Conservation (phyloP, 1,140 invertebrate genomes). For the Lordiphosa stackelbergi region DNA sequence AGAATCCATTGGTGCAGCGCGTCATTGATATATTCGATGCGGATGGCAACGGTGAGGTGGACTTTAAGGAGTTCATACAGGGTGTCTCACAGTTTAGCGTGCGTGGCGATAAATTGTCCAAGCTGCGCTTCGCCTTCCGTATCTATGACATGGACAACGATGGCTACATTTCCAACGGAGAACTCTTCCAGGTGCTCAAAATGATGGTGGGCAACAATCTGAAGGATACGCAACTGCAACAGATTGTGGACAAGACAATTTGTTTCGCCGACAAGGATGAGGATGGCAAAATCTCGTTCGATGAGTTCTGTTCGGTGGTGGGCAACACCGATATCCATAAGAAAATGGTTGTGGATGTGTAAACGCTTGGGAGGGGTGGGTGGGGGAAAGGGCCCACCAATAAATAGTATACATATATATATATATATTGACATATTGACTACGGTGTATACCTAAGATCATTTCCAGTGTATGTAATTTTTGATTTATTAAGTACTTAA, state of each 20-base stretch:
- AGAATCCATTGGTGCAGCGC: slow-evolving; percentile 98
- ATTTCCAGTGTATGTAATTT: slow-evolving; percentile 1
- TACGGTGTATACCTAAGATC: neutral
- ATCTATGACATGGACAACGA: slow-evolving; percentile 99
- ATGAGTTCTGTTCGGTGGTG: slow-evolving; percentile 96
- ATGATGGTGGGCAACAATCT: slow-evolving; percentile 99
- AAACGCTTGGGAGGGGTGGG: slow-evolving; percentile 67
- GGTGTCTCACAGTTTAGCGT: slow-evolving; percentile 99
- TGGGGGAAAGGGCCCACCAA: slow-evolving; percentile 5
- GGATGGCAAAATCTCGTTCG: slow-evolving; percentile 97
- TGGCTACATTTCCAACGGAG: slow-evolving; percentile 98
- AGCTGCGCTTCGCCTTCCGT: slow-evolving; percentile 97
- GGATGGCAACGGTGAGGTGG: slow-evolving; percentile 96
- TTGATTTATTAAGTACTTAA: too few relatives aligned
- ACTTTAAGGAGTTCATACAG: slow-evolving; percentile 96
- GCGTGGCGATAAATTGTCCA: slow-evolving; percentile 98
- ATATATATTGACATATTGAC: slow-evolving; percentile 4
- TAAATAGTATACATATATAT: slow-evolving; percentile 7
- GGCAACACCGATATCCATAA: slow-evolving; percentile 99
- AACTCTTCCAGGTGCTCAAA: slow-evolving; percentile 97
- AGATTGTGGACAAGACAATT: slow-evolving; percentile 98
- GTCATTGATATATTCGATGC: slow-evolving; percentile 99
- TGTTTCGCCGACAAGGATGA: slow-evolving; percentile 97
- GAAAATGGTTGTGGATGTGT: slow-evolving; percentile 99
- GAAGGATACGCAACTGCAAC: slow-evolving; percentile 96